Conservation (phyloP, 2,797 vertebrate genomes). For the Delichon dasypus region DNA sequence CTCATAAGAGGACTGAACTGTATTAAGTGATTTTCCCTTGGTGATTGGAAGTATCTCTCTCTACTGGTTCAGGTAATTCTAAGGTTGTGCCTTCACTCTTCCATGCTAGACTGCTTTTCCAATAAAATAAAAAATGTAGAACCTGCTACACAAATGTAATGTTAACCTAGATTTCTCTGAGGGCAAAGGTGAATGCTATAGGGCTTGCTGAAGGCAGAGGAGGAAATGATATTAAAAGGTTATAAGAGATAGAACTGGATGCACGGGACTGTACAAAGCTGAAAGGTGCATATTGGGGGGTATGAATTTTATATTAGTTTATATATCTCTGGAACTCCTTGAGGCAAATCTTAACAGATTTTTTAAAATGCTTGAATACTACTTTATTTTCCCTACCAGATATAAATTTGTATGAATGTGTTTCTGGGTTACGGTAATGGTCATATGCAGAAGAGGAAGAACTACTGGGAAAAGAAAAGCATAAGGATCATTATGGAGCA, state of each 20-base stretch:
- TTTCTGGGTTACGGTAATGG: background rate
- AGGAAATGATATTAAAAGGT: conserved; percentile 80
- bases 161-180: conserved; percentile 83
- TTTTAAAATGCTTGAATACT: background rate
- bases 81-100: conserved; percentile 76
- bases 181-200: conserved; percentile 64
- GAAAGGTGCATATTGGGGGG: conserved; percentile 12
- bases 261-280: conserved; percentile 1
- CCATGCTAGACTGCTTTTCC: conserved; percentile 82
- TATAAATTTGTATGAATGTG: background rate
- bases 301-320: conserved; percentile 52
- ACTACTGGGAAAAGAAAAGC: background rate
- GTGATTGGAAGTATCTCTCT: conserved; percentile 73
- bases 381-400: background rate
- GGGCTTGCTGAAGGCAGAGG: conserved; percentile 73
- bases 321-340: conserved; percentile 31
- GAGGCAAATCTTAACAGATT: conserved; percentile 31
- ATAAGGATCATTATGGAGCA: background rate
- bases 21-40: conserved; percentile 55
- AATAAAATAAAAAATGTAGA: conserved; percentile 86
- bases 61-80: conserved; percentile 80
- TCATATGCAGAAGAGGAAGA: background rate
- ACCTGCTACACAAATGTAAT: conserved; percentile 80
- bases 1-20: conserved; percentile 66
- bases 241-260: conserved; percentile 62